Evolutionary conservation across 2,113 vertebrate species (phyloP).

Genomic region (Leiothrix lutea): DNA sequence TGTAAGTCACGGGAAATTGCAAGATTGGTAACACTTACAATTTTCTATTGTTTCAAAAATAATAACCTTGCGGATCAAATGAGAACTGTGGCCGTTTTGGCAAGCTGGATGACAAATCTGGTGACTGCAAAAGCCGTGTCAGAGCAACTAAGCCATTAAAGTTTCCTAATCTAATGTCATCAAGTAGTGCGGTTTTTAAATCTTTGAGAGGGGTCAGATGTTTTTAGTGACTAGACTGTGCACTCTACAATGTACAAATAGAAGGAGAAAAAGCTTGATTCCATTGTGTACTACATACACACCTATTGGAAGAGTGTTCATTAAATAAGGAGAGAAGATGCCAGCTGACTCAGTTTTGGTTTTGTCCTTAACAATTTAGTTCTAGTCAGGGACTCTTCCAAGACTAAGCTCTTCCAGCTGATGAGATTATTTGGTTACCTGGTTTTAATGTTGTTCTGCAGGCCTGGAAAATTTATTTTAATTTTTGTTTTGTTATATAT

Average conservation of each 20-base stretch:
- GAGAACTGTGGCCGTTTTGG: neutral
- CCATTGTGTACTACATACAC: accelerated
- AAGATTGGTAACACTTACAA: neutral
- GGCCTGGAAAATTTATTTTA: neutral
- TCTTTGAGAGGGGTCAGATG: neutral
- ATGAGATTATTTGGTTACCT: neutral
- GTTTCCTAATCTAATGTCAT: neutral
- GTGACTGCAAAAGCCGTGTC: neutral
- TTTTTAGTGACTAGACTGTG: neutral
- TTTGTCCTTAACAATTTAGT: neutral
- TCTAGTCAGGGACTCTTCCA: neutral
- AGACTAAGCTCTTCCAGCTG: neutral
- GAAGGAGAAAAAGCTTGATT: neutral
- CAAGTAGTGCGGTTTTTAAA: neutral
- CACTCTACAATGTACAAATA: neutral
- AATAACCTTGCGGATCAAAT: neutral
- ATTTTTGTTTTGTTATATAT: neutral
- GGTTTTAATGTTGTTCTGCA: neutral
- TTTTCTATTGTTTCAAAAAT: neutral
- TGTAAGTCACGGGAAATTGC: constrained; percentile 1
- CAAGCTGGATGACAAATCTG: neutral
- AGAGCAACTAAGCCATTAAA: neutral
- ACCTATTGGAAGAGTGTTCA: neutral
- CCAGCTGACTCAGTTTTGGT: neutral
- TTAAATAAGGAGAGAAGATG: neutral